Base-by-base conservation (phyloP, 92 coral and sea anemone species). In the Epizoanthus fatuus region DNA sequence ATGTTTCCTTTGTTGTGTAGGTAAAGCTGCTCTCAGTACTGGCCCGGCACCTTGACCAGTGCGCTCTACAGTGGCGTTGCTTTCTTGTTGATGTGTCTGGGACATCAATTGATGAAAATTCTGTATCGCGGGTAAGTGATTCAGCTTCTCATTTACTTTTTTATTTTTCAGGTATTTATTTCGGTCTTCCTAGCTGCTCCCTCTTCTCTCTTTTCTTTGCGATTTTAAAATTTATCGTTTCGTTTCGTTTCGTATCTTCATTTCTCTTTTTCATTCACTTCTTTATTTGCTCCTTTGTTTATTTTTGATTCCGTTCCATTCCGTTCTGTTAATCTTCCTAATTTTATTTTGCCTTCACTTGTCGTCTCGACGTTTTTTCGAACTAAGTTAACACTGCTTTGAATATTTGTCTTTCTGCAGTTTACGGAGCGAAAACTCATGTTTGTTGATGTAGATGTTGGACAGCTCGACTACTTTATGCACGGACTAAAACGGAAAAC, bases 401-500 rank as follows among this genome's bases (percentile, higher is more conserved):
- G 19, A 3, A 4, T 20, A 47, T 54, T 35, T 66, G 37, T n/a
- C n/a, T 32, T 66, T 14, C 59, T 85, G 69, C 84, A 92, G 96
- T 85, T 90, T 53, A 90, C 81, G 55, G 89, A 84, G 32, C 93
- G 93, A 11, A 90, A 88, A 73, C 79, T 94, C 55, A 75, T 94
- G 93, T 94, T 94, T 79, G 94, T 94, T 14, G 96, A 94, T 65
- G 94, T 92, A 16, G 66, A 94, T 83, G 63, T 94, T 57, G 98
- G 98, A 2, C 98, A 94, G 65, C 88, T 94, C 20, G 98, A 94
- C 57, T 94, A 87, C 78, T 94, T 85, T 63, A 87, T 94, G 56
- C 98, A 94, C 72, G 98, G 98, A 15, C 93, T 94, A 4, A 90
- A 76, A 53, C 81, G 98, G 17, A 90, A 86, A 54, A 92, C 98